Evolutionary conservation across 2,113 vertebrate species (phyloP).

Genomic region (Tamias sibiricus): DNA sequence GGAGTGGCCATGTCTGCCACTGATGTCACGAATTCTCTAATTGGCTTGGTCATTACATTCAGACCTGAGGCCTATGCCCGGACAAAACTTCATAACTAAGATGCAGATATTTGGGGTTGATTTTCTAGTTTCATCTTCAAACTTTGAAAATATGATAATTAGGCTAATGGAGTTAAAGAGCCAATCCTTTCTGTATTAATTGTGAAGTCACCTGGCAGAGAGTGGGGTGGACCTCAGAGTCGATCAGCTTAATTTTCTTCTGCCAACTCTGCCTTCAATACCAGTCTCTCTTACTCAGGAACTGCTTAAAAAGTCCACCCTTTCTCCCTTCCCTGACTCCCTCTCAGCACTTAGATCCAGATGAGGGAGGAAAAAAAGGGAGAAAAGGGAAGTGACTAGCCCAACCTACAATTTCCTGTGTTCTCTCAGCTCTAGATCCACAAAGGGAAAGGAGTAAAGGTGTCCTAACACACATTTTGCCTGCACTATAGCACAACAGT

Average conservation of each 20-base stretch:
- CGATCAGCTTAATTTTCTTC: background rate
- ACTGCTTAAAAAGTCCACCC: background rate
- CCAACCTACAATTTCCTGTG: background rate
- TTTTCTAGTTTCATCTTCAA: background rate
- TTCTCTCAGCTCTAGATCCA: background rate
- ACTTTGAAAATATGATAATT: background rate
- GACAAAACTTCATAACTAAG: background rate
- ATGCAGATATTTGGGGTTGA: background rate
- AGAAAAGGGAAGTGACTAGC: background rate
- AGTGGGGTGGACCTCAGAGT: background rate
- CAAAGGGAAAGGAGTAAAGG: background rate
- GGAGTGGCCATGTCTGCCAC: background rate
- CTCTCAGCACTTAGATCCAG: background rate
- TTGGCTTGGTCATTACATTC: background rate
- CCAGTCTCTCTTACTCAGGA: background rate
- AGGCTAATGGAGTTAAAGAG: background rate
- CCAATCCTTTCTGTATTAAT: background rate
- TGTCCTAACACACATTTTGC: background rate
- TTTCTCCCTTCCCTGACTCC: background rate
- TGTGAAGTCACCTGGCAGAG: background rate
- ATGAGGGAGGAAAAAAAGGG: background rate
- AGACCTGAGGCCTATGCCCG: background rate
- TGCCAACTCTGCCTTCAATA: background rate
- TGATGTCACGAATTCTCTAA: background rate
- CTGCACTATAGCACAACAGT: background rate